These are phyloP conservation scores for Notocelia uddmanniana DNA, from an alignment of 2,888 invertebrate species.

Conservation along the genomic window DNA sequence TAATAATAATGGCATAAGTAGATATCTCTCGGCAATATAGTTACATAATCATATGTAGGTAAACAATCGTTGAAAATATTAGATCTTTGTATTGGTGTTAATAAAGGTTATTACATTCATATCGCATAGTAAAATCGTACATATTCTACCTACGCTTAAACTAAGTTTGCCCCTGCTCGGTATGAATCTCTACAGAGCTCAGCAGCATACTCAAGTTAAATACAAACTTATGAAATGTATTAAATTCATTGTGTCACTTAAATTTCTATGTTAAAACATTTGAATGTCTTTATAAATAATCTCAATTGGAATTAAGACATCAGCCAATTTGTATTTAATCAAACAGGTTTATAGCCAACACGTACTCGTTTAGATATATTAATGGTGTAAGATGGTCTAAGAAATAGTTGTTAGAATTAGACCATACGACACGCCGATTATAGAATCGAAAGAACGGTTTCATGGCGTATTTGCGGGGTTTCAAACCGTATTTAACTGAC, in stretches of 20 bases:
- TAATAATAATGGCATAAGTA: constrained; percentile 49
- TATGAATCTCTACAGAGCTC: not conserved
- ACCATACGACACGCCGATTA: no score
- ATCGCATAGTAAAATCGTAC: constrained; percentile 20
- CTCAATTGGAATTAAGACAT: not conserved
- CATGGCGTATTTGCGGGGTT: no score
- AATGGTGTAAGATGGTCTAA: no score
- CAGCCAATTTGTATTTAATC: not conserved
- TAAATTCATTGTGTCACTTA: constrained; percentile 3
- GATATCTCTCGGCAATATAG: constrained; percentile 29
- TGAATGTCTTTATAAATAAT: not conserved
- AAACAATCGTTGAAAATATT: constrained; percentile 39
- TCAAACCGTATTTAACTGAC: no score
- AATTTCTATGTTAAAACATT: constrained; percentile 1
- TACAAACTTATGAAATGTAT: constrained; percentile 5
- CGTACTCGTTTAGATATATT: constrained; percentile 1
- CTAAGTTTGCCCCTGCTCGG: constrained; percentile 3
- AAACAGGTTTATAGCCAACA: not conserved
- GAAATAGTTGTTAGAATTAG: no score
- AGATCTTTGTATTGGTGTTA: constrained; percentile 37
- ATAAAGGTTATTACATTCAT: constrained; percentile 12
- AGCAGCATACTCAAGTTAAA: constrained; percentile 10
- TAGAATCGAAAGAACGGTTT: no score
- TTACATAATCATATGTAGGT: constrained; percentile 43
- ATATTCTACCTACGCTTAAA: constrained; percentile 4